A percentile compares a stretch with the other conserved stretches of the same genome.
These are phyloP conservation scores for Macrotus californicus DNA, from an alignment of 2,113 vertebrate species.

Conservation along the genomic window DNA sequence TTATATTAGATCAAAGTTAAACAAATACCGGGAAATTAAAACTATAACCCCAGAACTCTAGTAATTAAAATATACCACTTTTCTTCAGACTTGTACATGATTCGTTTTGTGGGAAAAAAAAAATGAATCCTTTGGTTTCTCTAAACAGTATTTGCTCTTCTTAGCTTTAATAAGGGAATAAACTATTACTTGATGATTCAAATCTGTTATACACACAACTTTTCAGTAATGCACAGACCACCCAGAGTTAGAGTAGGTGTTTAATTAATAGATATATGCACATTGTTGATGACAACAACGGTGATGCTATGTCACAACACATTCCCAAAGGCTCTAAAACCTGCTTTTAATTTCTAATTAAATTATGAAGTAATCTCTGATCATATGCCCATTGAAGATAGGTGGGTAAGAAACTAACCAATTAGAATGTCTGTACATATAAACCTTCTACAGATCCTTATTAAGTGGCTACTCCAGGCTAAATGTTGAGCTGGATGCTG, in stretches of 20 bases:
- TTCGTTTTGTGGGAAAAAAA: background rate
- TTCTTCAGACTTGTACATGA: background rate
- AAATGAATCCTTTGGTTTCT: background rate
- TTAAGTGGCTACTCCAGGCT: background rate
- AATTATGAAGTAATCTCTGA: background rate
- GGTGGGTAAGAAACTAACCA: background rate
- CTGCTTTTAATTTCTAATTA: constrained; percentile 12
- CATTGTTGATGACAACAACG: background rate
- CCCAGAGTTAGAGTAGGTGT: background rate
- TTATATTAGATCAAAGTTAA: background rate
- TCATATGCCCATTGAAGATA: background rate
- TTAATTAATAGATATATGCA: background rate
- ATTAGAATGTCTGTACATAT: background rate
- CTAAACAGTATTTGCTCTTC: background rate
- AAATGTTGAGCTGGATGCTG: background rate
- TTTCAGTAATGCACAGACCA: constrained; percentile 1
- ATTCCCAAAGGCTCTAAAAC: background rate
- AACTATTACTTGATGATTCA: background rate
- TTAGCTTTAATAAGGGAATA: background rate
- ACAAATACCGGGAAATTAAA: background rate
- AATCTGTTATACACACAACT: background rate
- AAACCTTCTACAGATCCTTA: background rate
- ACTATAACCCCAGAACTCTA: background rate
- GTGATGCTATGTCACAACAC: constrained; percentile 7
- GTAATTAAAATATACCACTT: background rate